A percentile compares a stretch with the other conserved stretches of the same genome.
Evolutionary conservation across 2,113 vertebrate genomes (phyloP).

Genomic region (Chiloscyllium plagiosum): DNA sequence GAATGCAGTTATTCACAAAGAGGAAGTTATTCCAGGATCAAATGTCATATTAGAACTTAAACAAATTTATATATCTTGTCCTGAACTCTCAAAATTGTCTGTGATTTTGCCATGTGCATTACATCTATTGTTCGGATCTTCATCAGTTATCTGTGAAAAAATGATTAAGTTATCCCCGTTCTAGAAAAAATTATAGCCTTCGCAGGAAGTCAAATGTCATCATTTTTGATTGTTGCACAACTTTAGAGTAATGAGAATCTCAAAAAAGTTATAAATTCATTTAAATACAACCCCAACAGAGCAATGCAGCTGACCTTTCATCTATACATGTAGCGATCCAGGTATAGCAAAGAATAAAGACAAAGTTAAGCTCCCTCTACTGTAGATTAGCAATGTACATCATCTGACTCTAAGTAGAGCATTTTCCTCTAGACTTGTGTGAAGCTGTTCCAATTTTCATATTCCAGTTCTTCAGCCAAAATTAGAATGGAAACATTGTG

Average conservation of each 20-base stretch:
- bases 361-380: neutral
- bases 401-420: neutral
- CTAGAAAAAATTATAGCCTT: neutral
- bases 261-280: neutral
- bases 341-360: neutral
- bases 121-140: neutral
- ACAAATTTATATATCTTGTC: neutral
- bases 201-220: neutral
- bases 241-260: neutral
- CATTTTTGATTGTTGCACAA: neutral
- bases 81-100: neutral
- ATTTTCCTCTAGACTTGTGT: neutral
- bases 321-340: neutral
- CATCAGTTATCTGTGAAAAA: neutral
- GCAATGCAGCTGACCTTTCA: neutral
- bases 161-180: neutral
- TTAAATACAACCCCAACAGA: neutral
- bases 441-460: neutral
- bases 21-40: neutral
- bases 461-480: neutral
- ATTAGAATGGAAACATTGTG: neutral
- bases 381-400: neutral
- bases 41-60: neutral
- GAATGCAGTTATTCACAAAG: neutral
- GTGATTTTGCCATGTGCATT: too few species aligned